phyloP scores from a whole-genome alignment of 2,113 vertebrate species.

The Pardalotus punctatus region DNA sequence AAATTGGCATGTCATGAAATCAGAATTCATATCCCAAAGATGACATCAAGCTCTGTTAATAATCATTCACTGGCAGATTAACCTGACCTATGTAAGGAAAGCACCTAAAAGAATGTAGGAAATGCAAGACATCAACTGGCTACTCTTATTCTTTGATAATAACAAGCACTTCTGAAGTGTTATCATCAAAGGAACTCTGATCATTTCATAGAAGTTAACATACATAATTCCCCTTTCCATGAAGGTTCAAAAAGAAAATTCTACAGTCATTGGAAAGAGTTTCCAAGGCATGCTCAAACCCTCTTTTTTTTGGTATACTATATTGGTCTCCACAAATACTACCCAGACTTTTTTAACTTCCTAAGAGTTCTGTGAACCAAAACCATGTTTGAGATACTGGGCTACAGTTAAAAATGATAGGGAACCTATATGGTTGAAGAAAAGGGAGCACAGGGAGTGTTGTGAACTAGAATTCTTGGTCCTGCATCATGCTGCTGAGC shows the following conservation, averaged over 20 bases:
- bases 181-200: background rate
- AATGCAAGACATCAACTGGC: background rate
- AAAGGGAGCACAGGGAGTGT: background rate
- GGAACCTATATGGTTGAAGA: background rate
- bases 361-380: background rate
- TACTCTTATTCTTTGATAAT: background rate
- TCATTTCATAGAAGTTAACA: background rate
- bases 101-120: background rate
- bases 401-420: background rate
- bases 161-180: background rate
- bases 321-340: background rate
- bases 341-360: background rate
- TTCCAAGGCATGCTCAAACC: background rate
- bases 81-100: background rate
- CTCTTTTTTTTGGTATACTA: background rate
- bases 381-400: background rate
- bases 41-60: background rate
- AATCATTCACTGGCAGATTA: background rate
- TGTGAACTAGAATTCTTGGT: background rate
- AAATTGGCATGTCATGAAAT: background rate
- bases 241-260: background rate
- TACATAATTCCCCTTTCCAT: background rate
- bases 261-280: background rate
- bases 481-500: fast-evolving
- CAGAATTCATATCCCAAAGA: background rate